Base-by-base conservation (phyloP, 2,888 invertebrate species). In the Venusia cambrica region DNA sequence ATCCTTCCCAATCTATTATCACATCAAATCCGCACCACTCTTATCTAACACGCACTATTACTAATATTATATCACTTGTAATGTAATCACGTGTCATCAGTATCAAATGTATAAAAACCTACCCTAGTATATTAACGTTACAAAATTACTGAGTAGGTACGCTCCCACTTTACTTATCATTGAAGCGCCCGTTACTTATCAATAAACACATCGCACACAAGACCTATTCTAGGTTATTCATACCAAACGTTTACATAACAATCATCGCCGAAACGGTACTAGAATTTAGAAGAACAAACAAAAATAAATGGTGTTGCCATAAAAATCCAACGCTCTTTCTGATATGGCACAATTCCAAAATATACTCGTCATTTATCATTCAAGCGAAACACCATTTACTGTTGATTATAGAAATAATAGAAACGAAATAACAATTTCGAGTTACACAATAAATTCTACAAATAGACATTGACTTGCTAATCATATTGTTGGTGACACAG, bases 61-160 rank as follows among this genome's bases (percentile, higher is more conserved):
- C 71, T 80, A 75, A 65, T 63, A 66, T 62, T 72, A 67, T 84
- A 85, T 87, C 85, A 85, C 85, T 77, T 87, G 70, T 73, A 77
- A 85, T 87, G 70, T 73, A 77, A 85, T 85, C 85, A 85, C 83
- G 73, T 81, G 76, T 79, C 78, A 80, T 84, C 81, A 78, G 83
- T 87, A 85, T 85, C 85, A 85, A 87, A 85, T 83, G 85, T 87
- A 84, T 85, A 80, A 85, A 64, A 81, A 80, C 68, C 75, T 84
- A 76, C 76, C 57, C 73, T 77, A 74, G 62, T 70, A 64, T 51
- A 43, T 77, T 77, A 77, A 78, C 67, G 50, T 75, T 75, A 75
- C 72, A 26, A 75, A 71, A 66, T 77, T 73, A 74, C 58, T 67
- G 77, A 83, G 76, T 81, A 79, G 73, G 76, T n/a, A n/a, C 35